Evolutionary conservation across 1,140 invertebrate species (phyloP).

Genomic region (Paralvinella palmiformis): DNA sequence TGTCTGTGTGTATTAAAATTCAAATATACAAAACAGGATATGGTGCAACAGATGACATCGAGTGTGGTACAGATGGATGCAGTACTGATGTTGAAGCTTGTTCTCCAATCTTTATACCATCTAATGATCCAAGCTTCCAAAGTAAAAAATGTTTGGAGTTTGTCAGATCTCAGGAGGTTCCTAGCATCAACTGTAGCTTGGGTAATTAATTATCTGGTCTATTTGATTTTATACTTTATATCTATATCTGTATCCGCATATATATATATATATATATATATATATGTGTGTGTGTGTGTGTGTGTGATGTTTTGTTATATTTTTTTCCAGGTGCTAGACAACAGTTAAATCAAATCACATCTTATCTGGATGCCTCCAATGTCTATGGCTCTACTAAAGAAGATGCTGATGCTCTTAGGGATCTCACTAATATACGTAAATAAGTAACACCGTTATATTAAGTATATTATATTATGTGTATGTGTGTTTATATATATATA

Average conservation of each 20-base stretch:
- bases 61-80: conserved; percentile 9
- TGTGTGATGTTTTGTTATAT: conserved; percentile 58
- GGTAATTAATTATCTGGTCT: neutral
- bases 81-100: neutral
- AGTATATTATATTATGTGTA: neutral
- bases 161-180: conserved; percentile 52
- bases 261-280: conserved; percentile 42
- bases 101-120: neutral
- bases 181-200: conserved; percentile 52
- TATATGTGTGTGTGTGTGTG: neutral
- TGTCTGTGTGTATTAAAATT: neutral
- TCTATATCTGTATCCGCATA: conserved; percentile 87
- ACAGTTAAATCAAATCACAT: conserved; percentile 91
- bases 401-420: conserved; percentile 70
- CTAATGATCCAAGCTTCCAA: neutral
- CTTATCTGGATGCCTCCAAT: conserved; percentile 88
- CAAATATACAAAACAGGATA: neutral
- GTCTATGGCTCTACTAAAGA: conserved; percentile 84
- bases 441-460: neutral
- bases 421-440: conserved; percentile 42
- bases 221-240: conserved; percentile 54
- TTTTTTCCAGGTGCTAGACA: conserved; percentile 78
- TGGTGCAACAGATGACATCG: neutral
- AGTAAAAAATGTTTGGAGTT: conserved; percentile 6
- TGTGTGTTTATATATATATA: too few species aligned